Evolutionary conservation across 2,888 invertebrate species (phyloP), one percentile per base, ranked within the genome.

Genomic region (Apeira syringaria): DNA sequence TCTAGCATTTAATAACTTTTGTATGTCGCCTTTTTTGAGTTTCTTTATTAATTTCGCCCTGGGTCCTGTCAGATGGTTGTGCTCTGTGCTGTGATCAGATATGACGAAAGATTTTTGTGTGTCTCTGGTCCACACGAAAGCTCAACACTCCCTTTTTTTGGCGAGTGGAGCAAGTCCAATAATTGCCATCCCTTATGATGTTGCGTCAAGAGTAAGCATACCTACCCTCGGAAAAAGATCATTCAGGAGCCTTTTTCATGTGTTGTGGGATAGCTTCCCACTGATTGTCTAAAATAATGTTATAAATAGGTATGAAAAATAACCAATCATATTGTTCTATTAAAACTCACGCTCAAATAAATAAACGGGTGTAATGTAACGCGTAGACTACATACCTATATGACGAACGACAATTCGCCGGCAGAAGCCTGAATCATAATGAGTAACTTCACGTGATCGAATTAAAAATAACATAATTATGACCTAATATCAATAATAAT

Each of bases 161-260:
- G 30, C 82, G 82, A 50, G 77, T 80, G 5, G 84, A 83, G 45
- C 83, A 84, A 0, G 81, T 84, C 83, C 82, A 84, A 34, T 80
- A 79, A 15, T 62, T 71, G 0, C 83, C 81, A 17, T 56, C 34
- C 38, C 68, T 71, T 45, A 68, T 74, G 6, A 32, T 50, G 47
- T 81, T 81, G 7, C 80, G 58, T 70, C 74, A 73, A 0, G 82
- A 78, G 40, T 74, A 83, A 1, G 77, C 82, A 45, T 80, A 82
- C 0, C 75, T 80, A 82, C 0, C 75, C 73, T 3, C 63, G 61
- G 29, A 71, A 81, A 0, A 69, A 53, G 17, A 83, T 49, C 62
- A 80, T 67, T 0, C 81, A 77, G 8, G 63, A 62, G 3, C 68
- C 66, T 27, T 61, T 58, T 50, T 59, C 68, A 15, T 64, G 54